These are phyloP conservation scores for Zaprionus camerounensis DNA, from an alignment of 1,140 invertebrate genomes.

Conservation along the genomic window DNA sequence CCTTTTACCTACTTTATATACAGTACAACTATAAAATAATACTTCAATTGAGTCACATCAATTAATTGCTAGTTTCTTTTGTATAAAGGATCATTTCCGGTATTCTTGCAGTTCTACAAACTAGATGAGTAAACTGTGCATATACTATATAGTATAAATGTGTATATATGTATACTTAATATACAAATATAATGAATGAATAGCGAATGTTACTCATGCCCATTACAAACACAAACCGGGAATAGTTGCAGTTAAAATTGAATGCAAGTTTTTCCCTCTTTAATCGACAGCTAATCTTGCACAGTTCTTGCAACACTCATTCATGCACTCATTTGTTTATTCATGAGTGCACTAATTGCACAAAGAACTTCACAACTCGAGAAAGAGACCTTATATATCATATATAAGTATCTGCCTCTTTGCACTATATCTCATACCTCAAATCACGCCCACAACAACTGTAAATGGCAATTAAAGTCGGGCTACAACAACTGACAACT, in stretches of 20 bases:
- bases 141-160: not conserved
- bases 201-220: not conserved
- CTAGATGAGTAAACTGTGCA: not conserved
- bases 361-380: not conserved
- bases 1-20: no score
- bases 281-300: not conserved
- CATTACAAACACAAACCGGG: not conserved
- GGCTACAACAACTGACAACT: constrained; percentile 38
- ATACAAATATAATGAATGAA: not conserved
- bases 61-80: not conserved
- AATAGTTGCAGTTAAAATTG: not conserved
- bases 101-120: not conserved
- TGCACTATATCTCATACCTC: constrained; percentile 34
- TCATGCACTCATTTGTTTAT: constrained; percentile 4
- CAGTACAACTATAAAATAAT: no score
- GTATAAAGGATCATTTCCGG: not conserved
- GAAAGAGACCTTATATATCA: not conserved
- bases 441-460: constrained; percentile 62
- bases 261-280: not conserved
- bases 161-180: no score
- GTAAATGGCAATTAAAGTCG: constrained; percentile 48
- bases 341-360: constrained; percentile 4
- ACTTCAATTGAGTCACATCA: not conserved
- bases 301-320: constrained; percentile 1
- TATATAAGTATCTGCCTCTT: not conserved